Evolutionary conservation across 2,888 invertebrate genomes (phyloP).

Genomic region (Augiades crinisus): DNA sequence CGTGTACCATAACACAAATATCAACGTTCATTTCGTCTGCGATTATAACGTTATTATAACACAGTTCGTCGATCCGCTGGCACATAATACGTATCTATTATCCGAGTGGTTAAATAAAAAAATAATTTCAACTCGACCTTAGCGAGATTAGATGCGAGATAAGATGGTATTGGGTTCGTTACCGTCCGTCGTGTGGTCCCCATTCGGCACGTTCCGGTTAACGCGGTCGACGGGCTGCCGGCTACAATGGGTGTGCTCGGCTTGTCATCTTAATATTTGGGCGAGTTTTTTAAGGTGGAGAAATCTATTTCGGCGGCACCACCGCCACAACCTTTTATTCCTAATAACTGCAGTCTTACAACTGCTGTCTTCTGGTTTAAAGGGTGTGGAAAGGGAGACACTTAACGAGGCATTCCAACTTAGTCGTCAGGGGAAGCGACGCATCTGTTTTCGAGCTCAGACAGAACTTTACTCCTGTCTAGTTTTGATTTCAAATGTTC

Average conservation of each 20-base stretch:
- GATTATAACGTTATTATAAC: constrained; percentile 39
- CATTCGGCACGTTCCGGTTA: constrained; percentile 6
- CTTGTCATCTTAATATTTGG: constrained; percentile 7
- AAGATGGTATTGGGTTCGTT: constrained; percentile 35
- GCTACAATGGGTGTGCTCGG: not conserved
- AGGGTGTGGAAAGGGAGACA: too few relatives aligned
- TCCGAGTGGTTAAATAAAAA: constrained; percentile 28
- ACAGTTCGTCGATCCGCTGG: constrained; percentile 37
- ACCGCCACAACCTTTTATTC: too few relatives aligned
- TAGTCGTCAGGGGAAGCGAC: too few relatives aligned
- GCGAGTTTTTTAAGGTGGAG: not conserved
- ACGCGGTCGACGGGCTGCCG: not conserved
- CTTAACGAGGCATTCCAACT: too few relatives aligned
- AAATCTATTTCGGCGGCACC: too few relatives aligned
- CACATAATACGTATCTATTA: constrained; percentile 44
- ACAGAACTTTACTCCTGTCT: too few relatives aligned
- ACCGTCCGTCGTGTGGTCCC: constrained; percentile 24
- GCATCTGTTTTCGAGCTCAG: too few relatives aligned
- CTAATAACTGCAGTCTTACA: too few relatives aligned
- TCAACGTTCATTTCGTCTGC: constrained; percentile 38
- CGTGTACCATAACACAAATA: constrained; percentile 56
- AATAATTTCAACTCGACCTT: constrained; percentile 32
- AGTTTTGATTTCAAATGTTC: too few relatives aligned
- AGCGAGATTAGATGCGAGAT: constrained; percentile 35
- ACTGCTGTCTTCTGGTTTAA: too few relatives aligned